Base-by-base conservation (phyloP, 1,140 invertebrate genomes). In the Neomicropteryx cornuta region DNA sequence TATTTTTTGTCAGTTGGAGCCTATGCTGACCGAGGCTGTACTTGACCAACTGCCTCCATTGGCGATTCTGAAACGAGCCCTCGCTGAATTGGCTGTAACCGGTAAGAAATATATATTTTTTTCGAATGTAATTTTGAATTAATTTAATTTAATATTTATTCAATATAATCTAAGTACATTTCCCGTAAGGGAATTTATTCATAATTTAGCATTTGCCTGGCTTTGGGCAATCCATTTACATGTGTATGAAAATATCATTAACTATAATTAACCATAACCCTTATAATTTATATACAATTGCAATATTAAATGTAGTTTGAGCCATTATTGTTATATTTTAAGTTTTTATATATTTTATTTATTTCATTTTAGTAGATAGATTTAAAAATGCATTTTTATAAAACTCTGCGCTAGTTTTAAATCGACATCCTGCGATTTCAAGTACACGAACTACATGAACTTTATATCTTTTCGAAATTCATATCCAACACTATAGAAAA, bases 21-120 rank as follows among this genome's bases (percentile, higher is more conserved):
- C 66, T 54, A 68, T 58, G 17, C 51, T 86, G 17, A 66, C 75
- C 4, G 80, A 83, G 35, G 48, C 56, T 10, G 49, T 83, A 8
- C 39, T 89, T 22, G 84, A 87, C 52, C 84, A 88, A 62, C 59
- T 88, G 37, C 72, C 83, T 1, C 79, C 82, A 8, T 54, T 88
- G 3, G 66, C 74, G 5, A 81, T 87, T 29, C 57, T 89, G 4
- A 79, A 83, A 56, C 70, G 75, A 54, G 84, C 76, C 60, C 57
- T 88, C 2, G 65, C 64, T 23, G 53, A 55, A 17, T 46, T 69
- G 17, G 51, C 58, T 2, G 58, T 66, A 2, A 58, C 60, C 1
- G 48, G 51, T 5, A 62, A 57, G 32, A 55, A 55, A 32, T 59
- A 58, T 4, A 59, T 59, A 0, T 66, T 60, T 38, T 55, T 63